A percentile compares a stretch with the other conserved stretches of the same genome.
phyloP scores from a whole-genome alignment of 2,113 vertebrate species.

The Noturus placidus region DNA sequence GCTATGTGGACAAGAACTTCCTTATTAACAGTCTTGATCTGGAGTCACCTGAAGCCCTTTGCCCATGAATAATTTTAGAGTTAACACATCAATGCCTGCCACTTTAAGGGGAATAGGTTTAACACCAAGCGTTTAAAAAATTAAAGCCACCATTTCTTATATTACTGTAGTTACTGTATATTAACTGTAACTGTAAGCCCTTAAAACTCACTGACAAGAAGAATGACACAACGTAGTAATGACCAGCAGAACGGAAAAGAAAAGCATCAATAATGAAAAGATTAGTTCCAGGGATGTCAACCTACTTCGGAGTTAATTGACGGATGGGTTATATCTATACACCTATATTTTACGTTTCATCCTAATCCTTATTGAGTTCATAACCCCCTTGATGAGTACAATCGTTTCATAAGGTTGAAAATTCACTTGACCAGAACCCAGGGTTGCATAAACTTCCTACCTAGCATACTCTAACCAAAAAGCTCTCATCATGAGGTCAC shows the following conservation, averaged over 20 bases:
- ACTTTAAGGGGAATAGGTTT: neutral
- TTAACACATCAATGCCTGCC: neutral
- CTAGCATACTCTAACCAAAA: neutral
- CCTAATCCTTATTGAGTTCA: neutral
- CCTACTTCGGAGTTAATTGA: neutral
- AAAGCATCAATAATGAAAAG: constrained; percentile 6
- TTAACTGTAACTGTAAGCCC: neutral
- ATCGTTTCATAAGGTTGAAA: neutral
- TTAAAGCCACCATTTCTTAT: neutral
- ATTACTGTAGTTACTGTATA: neutral
- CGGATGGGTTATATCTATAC: neutral
- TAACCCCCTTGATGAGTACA: neutral
- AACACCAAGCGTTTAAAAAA: neutral
- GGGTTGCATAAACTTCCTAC: neutral
- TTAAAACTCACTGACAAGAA: neutral
- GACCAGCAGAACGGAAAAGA: neutral
- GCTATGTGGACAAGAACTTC: neutral
- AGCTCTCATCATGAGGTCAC: neutral
- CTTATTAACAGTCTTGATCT: neutral
- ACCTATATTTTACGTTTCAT: neutral
- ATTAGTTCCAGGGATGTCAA: neutral
- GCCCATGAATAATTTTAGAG: neutral
- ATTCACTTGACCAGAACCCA: neutral
- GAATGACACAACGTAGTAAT: neutral
- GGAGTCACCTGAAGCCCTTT: neutral